Base-by-base conservation (phyloP, 2,797 vertebrate species). In the Pseudotriccus pelzelni region DNA sequence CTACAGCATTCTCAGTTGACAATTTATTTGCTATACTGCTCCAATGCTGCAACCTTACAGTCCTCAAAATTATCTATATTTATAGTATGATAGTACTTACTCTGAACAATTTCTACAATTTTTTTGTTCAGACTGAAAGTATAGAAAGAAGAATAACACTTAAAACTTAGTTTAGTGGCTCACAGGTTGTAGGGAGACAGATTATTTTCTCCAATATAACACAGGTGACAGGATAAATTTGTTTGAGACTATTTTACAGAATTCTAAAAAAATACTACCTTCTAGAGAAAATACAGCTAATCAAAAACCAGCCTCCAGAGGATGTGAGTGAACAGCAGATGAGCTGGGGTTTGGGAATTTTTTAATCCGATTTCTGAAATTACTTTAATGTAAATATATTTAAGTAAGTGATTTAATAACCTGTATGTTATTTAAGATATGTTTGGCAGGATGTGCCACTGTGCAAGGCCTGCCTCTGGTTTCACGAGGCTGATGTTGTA, bases 31-130 rank as follows among this genome's bases (percentile, higher is more conserved):
- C 32, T 7, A 6, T 72, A 39, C 41, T 56, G 82, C 60, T 83
- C 12, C 12, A 27, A 52, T 75, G 66, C 87, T 93, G 86, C 81
- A 76, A 50, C 62, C 32, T 24, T 32, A 43, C 47, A 84, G 87
- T 94, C 58, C 80, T 73, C 47, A 84, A 87, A 74, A 73, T 53
- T 7, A 66, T 82, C 86, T 95, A 20, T 94, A 95, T 96, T 96
- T 96, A 93, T 95, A 37, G 32, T 69, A 36, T 66, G 59, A 74
- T 72, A 32, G 62, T 82, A 73, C 70, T 94, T 69, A 59, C 50
- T 53, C 84, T 87, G 78, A 89, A 59, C 56, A 63, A 20, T 84
- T 94, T 93, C 34, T 36, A 37, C 34, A 58, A 25, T 25, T 25
- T 59, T 81, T 67, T 68, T 84, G 89, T 91, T 85, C 73, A 87